Evolutionary conservation across 2,888 invertebrate species (phyloP).

Genomic region (Ecliptopera silaceata): DNA sequence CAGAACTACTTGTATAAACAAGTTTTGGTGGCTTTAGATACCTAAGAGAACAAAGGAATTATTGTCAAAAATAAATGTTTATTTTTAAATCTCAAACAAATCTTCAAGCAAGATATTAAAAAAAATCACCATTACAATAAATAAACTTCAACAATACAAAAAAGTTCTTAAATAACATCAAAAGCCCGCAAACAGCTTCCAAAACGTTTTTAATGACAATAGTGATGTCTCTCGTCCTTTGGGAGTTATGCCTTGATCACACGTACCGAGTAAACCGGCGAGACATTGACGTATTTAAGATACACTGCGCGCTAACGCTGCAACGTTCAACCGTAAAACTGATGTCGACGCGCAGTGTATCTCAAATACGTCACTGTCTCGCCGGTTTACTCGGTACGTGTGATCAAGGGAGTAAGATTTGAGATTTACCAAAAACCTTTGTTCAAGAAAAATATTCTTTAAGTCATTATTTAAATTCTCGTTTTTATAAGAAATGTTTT

Average conservation of each 20-base stretch:
- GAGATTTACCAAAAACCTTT: constrained; percentile 31
- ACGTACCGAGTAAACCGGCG: too few species aligned
- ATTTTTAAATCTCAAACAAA: background rate
- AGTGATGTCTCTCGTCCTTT: constrained; percentile 24
- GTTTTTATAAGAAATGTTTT: background rate
- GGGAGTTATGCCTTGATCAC: too few species aligned
- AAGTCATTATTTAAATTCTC: constrained; percentile 15
- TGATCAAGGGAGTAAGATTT: constrained; percentile 28
- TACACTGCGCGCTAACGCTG: too few species aligned
- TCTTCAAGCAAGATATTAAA: background rate
- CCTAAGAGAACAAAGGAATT: too few species aligned
- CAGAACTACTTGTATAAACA: too few species aligned
- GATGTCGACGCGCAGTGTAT: too few species aligned
- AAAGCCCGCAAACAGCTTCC: constrained; percentile 17
- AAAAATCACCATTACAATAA: constrained; percentile 13
- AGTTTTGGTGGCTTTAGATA: too few species aligned
- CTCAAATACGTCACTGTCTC: too few species aligned
- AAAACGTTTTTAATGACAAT: constrained; percentile 30
- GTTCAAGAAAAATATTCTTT: constrained; percentile 27
- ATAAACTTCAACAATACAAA: constrained; percentile 13
- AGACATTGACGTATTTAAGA: too few species aligned
- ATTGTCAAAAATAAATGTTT: too few species aligned
- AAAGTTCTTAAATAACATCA: constrained; percentile 14
- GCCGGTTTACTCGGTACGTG: too few species aligned
- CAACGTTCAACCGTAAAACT: too few species aligned